Evolutionary conservation across 2,797 vertebrate genomes (phyloP).

Genomic region (Cossypha niveicapilla): DNA sequence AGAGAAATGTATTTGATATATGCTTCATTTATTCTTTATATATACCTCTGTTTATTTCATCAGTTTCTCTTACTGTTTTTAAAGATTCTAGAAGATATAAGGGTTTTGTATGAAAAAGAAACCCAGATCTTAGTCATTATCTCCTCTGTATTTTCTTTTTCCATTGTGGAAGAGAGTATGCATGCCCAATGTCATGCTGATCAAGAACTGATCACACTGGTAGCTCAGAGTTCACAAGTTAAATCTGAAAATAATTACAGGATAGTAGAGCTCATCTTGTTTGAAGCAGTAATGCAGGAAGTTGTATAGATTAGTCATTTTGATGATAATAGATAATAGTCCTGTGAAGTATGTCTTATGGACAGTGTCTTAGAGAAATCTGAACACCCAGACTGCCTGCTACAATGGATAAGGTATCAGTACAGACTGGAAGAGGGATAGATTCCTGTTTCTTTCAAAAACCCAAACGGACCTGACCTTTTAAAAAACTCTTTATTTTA

Average conservation of each 20-base stretch:
- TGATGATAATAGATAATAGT: background rate
- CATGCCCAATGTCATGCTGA: accelerated
- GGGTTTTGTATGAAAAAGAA: background rate
- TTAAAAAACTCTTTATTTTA: background rate
- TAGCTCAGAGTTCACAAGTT: background rate
- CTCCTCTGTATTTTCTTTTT: background rate
- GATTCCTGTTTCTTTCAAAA: background rate
- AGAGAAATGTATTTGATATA: background rate
- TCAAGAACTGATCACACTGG: background rate
- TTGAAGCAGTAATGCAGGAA: background rate
- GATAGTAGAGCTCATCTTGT: background rate
- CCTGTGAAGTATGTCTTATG: background rate
- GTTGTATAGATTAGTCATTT: background rate
- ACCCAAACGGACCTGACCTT: background rate
- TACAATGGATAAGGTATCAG: background rate
- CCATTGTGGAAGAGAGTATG: background rate
- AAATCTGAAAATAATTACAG: background rate
- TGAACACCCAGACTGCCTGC: background rate
- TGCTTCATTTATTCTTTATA: background rate
- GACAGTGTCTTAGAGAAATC: background rate
- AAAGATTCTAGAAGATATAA: background rate
- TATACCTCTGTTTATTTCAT: background rate
- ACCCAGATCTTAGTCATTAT: background rate
- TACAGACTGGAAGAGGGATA: background rate
- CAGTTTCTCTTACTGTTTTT: background rate